Evolutionary conservation across 1,140 invertebrate genomes (phyloP), one percentile per base, ranked within the genome.

Genomic region (Sarcophaga peregrina): DNA sequence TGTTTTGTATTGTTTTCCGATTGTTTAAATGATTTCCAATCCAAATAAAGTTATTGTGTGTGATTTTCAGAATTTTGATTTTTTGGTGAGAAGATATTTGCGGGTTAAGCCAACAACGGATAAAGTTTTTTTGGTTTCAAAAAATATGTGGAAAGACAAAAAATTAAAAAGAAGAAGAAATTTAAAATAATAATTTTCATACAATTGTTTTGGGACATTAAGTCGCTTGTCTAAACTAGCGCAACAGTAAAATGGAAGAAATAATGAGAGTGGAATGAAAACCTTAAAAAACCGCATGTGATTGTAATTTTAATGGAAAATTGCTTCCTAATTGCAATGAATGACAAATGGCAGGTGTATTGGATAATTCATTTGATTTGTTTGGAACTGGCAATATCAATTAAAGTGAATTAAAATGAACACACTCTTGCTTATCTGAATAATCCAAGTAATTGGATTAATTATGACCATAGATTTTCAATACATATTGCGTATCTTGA

Each of bases 121-220:
- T 68, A 20, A 9, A 9, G 20, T 68, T 68, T 68, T 68, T 68
- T 68, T 68, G 62, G 62, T 68, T 20, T 20, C 9, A 20, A 68
- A n/a, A 58, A 58, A n/a, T 58, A 68, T 68, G 62, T 68, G 62
- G 17, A 68, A 68, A 68, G 62, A 68, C 54, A 68, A 68, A 68
- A 68, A 68, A 68, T 68, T 37, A 37, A 37, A 37, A 37, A 37
- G 62, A 68, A 68, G n/a, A 68, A 68, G 62, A 68, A 68, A 68
- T 20, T 68, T 20, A 68, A 20, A 68, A 68, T 68, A 17, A 68
- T 68, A 68, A 68, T 37, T 37, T 37, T 37, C 25, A 37, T 37
- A 37, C 25, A 37, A 37, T 37, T 37, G 25, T 37, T 37, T 37
- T 37, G 25, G 25, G 25, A 37, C 17, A 68, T 68, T n/a, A 20